Percentiles rank a stretch among this genome's conserved stretches.
phyloP scores from a whole-genome alignment of 2,113 vertebrate species.

The Eclectus roratus region DNA sequence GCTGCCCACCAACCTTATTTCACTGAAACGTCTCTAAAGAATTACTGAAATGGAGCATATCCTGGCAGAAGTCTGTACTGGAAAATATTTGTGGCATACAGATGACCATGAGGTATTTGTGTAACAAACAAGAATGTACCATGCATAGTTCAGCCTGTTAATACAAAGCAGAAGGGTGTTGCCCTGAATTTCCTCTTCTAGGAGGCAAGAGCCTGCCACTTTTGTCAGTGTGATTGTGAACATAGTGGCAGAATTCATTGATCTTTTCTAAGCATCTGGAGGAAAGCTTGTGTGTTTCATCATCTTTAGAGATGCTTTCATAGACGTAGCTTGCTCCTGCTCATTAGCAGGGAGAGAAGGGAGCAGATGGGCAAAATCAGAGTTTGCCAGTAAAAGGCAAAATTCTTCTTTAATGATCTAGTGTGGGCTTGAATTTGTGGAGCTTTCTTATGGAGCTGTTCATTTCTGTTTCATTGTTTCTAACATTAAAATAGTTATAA shows the following conservation, averaged over 20 bases:
- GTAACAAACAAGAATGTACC: not conserved
- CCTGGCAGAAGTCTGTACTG: not conserved
- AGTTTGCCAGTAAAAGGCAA: constrained; percentile 19
- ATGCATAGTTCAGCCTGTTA: not conserved
- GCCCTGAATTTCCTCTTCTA: not conserved
- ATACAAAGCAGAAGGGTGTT: not conserved
- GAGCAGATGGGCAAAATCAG: constrained; percentile 14
- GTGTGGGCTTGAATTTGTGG: not conserved
- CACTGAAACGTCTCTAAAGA: not conserved
- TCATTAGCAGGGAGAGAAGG: not conserved
- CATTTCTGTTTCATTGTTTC: not conserved
- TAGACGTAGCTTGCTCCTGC: not conserved
- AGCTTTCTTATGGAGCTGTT: not conserved
- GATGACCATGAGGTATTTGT: constrained; percentile 9
- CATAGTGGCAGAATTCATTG: not conserved
- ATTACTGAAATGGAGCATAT: not conserved
- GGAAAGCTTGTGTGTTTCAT: not conserved
- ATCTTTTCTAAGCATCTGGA: not conserved
- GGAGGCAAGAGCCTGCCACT: not conserved
- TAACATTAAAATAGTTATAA: not conserved
- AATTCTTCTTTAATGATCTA: constrained; percentile 6
- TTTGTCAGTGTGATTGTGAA: not conserved
- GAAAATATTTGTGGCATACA: constrained; percentile 18
- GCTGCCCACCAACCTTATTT: not conserved
- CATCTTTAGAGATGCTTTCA: not conserved